These are phyloP conservation scores for Elephas maximus DNA, from an alignment of 2,113 vertebrate genomes.

Conservation along the genomic window DNA sequence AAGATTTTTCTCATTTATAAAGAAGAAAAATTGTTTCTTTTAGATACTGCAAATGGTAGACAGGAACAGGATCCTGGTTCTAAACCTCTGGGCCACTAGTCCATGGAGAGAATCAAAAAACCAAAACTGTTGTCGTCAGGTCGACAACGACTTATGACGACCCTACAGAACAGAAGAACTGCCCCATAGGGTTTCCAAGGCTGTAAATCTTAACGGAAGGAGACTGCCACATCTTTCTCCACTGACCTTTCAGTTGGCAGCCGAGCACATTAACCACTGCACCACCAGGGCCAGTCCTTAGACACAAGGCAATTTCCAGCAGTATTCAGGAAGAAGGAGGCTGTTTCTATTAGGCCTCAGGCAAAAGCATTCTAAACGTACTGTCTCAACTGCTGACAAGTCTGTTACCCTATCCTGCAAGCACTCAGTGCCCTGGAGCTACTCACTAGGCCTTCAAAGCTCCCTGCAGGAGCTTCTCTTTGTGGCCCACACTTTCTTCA, in stretches of 20 bases:
- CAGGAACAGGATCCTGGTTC: not conserved
- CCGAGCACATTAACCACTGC: no score
- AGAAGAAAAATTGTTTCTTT: not conserved
- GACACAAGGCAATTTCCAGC: not conserved
- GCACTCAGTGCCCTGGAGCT: not conserved
- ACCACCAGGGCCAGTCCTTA: no score
- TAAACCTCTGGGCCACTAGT: not conserved
- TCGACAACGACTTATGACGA: no score
- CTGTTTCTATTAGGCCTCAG: not conserved
- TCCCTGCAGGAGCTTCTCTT: not conserved
- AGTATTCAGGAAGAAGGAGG: not conserved
- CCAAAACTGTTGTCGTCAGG: no score
- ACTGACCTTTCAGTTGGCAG: no score
- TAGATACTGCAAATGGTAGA: not conserved
- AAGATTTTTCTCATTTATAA: constrained; percentile 36
- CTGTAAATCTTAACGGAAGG: no score
- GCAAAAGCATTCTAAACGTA: constrained; percentile 2
- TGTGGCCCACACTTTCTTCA: not conserved
- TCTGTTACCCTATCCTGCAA: not conserved
- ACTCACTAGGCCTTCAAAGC: not conserved
- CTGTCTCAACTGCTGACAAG: not conserved
- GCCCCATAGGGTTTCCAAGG: no score
- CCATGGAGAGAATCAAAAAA: not conserved
- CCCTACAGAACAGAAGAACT: no score
- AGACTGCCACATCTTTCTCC: no score